Evolutionary conservation across 2,113 vertebrate species (phyloP), one percentile per base, ranked within the genome.

Genomic region (Tauraco erythrolophus): DNA sequence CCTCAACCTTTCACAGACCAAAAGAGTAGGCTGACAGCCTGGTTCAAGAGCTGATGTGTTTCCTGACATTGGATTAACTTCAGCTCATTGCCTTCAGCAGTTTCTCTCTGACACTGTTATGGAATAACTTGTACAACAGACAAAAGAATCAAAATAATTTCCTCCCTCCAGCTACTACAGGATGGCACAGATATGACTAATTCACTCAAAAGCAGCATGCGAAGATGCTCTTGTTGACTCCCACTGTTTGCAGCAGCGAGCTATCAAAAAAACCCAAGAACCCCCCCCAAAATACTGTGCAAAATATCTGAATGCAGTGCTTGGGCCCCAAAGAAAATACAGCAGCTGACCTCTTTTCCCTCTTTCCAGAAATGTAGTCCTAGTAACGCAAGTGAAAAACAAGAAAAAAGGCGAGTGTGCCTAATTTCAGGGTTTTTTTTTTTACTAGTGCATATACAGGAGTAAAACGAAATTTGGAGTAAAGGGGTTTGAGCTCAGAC

Each of bases 51-150:
- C 16, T 74, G 54, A 88, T 43, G 50, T 1, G 1, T 50, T 94
- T 94, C 64, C 95, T 89, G 89, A 86, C 72, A 22, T 2, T 66
- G 76, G 82, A 94, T 84, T 82, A 88, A 72, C 65, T 93, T 48
- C 81, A 88, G 48, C 65, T 94, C 78, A 80, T 77, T 5, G 22
- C 93, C 71, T 77, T 50, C 68, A 50, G 71, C 23, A n/a, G 31
- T 57, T 86, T 53, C 4, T 71, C 57, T 91, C 62, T 81, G 75
- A 80, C 35, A 62, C 62, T 54, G 79, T 41, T 19, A 77, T 23
- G 71, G 79, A 90, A 27, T 76, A 92, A 84, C 24, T 92, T 88
- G 66, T n/a, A 77, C 31, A 41, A 69, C 37, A 58, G 88, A 69
- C 39, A 85, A 60, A 94, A 89, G 68, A 84, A 54, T 37, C 50